A percentile compares a stretch with the other conserved stretches of the same genome.
Conservation (phyloP, 2,113 vertebrate species). For the Gnathonemus echidnorhynchus region DNA sequence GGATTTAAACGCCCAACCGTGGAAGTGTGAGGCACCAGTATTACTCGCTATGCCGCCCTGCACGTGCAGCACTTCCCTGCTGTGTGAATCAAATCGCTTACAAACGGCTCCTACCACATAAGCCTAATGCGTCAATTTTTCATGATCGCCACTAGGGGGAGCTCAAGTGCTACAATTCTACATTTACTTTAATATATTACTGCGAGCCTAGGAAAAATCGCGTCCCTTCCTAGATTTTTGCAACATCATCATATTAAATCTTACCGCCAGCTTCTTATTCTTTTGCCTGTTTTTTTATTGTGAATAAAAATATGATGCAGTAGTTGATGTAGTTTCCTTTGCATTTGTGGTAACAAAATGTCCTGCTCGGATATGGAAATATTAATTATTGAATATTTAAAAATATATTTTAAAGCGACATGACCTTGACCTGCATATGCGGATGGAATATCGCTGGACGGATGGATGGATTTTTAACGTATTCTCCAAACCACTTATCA, state of each 20-base stretch:
- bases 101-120: not conserved
- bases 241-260: not conserved
- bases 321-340: not conserved
- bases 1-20: not conserved
- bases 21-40: not conserved
- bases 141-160: not conserved
- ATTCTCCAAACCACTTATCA: not conserved
- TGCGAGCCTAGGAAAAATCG: not conserved
- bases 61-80: not conserved
- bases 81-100: not conserved
- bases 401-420: not conserved
- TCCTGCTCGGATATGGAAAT: not conserved
- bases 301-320: not conserved
- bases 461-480: not conserved
- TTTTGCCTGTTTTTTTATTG: not conserved
- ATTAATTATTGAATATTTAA: not conserved
- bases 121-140: not conserved
- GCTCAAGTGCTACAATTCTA: not conserved
- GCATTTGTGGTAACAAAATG: not conserved
- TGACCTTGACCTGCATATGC: not conserved
- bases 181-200: not conserved
- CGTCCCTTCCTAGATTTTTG: not conserved
- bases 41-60: not conserved
- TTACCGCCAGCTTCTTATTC: not conserved
- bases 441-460: not conserved